Percentiles rank a stretch among this genome's conserved stretches.
These are phyloP conservation scores for Gorsachius magnificus DNA, from an alignment of 2,797 vertebrate species.

Conservation along the genomic window DNA sequence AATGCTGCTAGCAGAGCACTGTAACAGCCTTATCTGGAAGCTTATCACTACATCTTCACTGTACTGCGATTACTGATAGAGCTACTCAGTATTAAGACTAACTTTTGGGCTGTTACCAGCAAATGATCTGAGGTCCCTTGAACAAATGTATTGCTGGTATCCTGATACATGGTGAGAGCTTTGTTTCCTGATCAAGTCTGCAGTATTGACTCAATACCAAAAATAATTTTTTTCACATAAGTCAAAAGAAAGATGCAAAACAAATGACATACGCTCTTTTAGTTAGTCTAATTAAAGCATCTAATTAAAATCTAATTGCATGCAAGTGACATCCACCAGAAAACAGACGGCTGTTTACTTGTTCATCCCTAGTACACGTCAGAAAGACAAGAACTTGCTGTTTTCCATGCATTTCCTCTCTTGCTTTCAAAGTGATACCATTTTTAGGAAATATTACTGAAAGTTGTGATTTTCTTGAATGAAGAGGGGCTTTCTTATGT, in stretches of 20 bases:
- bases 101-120: not conserved
- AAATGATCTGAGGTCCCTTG: not conserved
- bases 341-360: not conserved
- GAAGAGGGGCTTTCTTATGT: not conserved
- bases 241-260: not conserved
- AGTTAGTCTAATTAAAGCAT: not conserved
- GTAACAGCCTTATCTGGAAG: not conserved
- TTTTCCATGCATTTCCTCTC: not conserved
- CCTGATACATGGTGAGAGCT: not conserved
- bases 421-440: not conserved
- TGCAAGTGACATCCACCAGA: not conserved
- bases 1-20: not conserved
- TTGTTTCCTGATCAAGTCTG: not conserved
- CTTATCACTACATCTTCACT: not conserved
- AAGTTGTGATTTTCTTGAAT: not conserved
- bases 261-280: not conserved
- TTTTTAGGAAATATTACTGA: not conserved
- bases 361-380: not conserved
- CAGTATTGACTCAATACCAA: not conserved
- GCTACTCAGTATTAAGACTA: not conserved
- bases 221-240: not conserved
- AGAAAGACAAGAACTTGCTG: not conserved
- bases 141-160: not conserved
- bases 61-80: not conserved
- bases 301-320: not conserved